These are phyloP conservation scores for Ischnus inquisitorius DNA, from an alignment of 2,888 invertebrate genomes.

Conservation along the genomic window DNA sequence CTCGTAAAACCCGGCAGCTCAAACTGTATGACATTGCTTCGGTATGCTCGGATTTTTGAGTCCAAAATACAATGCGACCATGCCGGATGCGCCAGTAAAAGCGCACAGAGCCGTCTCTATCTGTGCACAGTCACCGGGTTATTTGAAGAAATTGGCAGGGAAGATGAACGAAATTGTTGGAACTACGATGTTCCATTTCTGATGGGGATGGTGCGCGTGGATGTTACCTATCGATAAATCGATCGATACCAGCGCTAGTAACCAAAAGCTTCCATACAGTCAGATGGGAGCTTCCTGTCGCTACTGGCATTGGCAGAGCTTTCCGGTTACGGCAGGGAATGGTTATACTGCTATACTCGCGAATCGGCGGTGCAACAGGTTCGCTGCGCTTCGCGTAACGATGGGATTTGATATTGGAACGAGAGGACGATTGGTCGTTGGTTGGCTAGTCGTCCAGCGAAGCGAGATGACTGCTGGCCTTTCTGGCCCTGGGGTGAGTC, in stretches of 20 bases:
- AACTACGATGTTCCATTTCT: conserved; percentile 20
- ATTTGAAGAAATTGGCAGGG: conserved; percentile 26
- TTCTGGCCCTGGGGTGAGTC: conserved; percentile 55
- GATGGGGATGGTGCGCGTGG: conserved; percentile 7
- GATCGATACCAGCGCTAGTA: conserved; percentile 51
- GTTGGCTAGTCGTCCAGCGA: conserved; percentile 53
- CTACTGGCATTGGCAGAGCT: conserved; percentile 36
- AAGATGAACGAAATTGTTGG: conserved; percentile 54
- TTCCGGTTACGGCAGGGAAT: conserved; percentile 35
- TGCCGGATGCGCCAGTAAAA: background rate
- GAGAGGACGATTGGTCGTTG: conserved; percentile 51
- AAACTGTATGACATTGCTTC: background rate
- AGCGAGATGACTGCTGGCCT: conserved; percentile 60
- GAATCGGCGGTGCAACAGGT: conserved; percentile 78
- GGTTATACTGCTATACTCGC: conserved; percentile 36
- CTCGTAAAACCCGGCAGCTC: background rate
- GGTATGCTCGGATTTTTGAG: background rate
- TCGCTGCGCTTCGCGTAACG: conserved; percentile 72
- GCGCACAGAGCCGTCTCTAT: background rate
- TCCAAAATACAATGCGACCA: background rate
- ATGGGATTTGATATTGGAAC: conserved; percentile 73
- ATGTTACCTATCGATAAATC: conserved; percentile 45
- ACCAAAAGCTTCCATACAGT: conserved; percentile 44
- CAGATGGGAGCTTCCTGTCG: conserved; percentile 42
- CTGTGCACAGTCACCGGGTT: background rate